Evolutionary conservation across 2,888 invertebrate species (phyloP), one percentile per base, ranked within the genome.

Genomic region (Leptopilina myrica): DNA sequence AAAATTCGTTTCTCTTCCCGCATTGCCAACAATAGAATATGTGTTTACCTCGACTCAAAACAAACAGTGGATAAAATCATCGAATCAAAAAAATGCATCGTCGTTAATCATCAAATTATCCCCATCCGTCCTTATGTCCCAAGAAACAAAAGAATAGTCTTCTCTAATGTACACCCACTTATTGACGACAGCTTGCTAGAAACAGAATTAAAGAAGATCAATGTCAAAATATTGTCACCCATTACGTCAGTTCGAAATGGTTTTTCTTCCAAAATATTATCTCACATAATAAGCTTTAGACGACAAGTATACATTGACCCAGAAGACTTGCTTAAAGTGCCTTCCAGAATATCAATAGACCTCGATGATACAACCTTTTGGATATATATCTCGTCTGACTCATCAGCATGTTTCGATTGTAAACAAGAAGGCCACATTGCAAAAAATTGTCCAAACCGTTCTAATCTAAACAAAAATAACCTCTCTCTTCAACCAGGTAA

Each of bases 341-440:
- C 73, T n/a, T 20, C 46, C 9, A 69, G 69, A 26, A 67, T 62
- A 14, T 9, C 15, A 64, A 49, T 78, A n/a, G 14, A 49, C 49
- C 15, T 33, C 9, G 53, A 73, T 8, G 73, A 78, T 9, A 78
- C 78, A 8, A 33, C 64, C 15, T 78, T 69, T 53, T 59, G 78
- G 62, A 64, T 78, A 20, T 78, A 26, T 20, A 8, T 73, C n/a
- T 73, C 64, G 6, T 49, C 78, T n/a, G 49, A 73, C 11, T 14
- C 26, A 9, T 43, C 69, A 43, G 20, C 69, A 7, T 78, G 77
- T 56, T 78, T 78, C 14, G 12, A 62, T 6, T 69, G 62, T 26
- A 78, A 78, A 26, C 77, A 78, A 46, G 77, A 69, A 46, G 46
- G 78, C n/a, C 78, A 78, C 53, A 40, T 78, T 64, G 64, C 78